Evolutionary conservation across 2,113 vertebrate genomes (phyloP).

Genomic region (Turdus rufiventris): DNA sequence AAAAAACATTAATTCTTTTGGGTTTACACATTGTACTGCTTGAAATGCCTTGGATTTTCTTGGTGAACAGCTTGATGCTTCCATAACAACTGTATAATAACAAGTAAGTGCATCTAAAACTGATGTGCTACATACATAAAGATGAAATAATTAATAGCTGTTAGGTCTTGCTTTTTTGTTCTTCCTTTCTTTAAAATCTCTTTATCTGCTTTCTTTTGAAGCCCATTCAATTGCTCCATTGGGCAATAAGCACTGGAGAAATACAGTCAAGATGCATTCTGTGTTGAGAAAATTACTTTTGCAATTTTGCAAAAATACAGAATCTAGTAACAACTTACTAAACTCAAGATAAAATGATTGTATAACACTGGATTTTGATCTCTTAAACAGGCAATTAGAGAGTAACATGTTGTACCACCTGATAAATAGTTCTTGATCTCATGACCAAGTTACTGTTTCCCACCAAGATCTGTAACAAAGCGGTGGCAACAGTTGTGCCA

Average conservation of each 20-base stretch:
- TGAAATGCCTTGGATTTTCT: neutral
- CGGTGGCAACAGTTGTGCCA: neutral
- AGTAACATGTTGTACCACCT: neutral
- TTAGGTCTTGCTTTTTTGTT: neutral
- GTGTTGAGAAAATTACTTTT: neutral
- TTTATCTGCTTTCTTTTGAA: neutral
- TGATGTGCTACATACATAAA: neutral
- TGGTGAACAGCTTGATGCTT: neutral
- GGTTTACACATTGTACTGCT: neutral
- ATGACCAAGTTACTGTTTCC: neutral
- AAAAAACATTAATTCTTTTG: neutral
- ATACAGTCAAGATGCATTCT: neutral
- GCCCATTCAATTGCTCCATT: neutral
- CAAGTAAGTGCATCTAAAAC: neutral
- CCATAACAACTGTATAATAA: neutral
- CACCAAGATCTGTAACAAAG: neutral
- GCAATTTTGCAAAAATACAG: neutral
- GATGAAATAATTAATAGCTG: neutral
- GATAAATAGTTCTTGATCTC: neutral
- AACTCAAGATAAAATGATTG: neutral
- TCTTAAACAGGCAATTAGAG: neutral
- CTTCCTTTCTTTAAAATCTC: neutral
- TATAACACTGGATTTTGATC: neutral
- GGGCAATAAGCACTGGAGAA: neutral
- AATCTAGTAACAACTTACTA: neutral